A percentile compares a stretch with the other conserved stretches of the same genome.
Evolutionary conservation across 2,888 invertebrate genomes (phyloP).

Genomic region (Drosophila diplacantha): DNA sequence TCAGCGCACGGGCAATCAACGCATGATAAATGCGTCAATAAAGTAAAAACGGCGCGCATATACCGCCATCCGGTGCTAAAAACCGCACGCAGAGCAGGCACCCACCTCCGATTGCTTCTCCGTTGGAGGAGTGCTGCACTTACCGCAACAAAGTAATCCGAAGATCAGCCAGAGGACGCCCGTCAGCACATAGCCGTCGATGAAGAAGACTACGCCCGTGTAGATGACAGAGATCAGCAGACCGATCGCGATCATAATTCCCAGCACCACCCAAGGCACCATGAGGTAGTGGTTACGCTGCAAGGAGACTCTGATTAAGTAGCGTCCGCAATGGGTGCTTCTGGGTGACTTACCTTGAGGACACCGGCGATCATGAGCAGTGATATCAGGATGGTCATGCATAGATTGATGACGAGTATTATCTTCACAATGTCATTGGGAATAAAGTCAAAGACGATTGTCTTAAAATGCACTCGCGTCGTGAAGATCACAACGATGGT

Average conservation of each 20-base stretch:
- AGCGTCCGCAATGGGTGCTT: not conserved
- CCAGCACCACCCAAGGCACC: slow-evolving; percentile 90
- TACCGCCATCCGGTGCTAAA: slow-evolving; percentile 60
- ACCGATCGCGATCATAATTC: slow-evolving; percentile 87
- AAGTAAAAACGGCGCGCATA: slow-evolving; percentile 45
- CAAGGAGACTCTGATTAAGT: slow-evolving; percentile 64
- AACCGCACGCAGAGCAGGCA: slow-evolving; percentile 48
- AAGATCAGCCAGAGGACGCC: slow-evolving; percentile 82
- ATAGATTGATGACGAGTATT: slow-evolving; percentile 87
- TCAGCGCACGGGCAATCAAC: slow-evolving; percentile 54
- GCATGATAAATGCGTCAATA: slow-evolving; percentile 65
- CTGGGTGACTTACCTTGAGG: slow-evolving; percentile 81
- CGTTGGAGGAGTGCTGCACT: slow-evolving; percentile 64
- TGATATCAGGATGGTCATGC: slow-evolving; percentile 90
- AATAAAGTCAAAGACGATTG: slow-evolving; percentile 86
- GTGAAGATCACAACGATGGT: slow-evolving; percentile 84
- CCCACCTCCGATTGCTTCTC: slow-evolving; percentile 1
- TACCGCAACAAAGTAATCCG: slow-evolving; percentile 82
- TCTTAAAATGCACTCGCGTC: slow-evolving; percentile 84
- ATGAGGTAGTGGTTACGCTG: slow-evolving; percentile 89
- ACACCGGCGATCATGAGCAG: slow-evolving; percentile 86
- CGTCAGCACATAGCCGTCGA: slow-evolving; percentile 80
- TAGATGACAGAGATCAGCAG: slow-evolving; percentile 88
- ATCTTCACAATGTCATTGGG: slow-evolving; percentile 85
- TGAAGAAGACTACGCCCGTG: slow-evolving; percentile 86